Evolutionary conservation across 2,888 invertebrate genomes (phyloP).

Genomic region (Diadegma fenestrale): DNA sequence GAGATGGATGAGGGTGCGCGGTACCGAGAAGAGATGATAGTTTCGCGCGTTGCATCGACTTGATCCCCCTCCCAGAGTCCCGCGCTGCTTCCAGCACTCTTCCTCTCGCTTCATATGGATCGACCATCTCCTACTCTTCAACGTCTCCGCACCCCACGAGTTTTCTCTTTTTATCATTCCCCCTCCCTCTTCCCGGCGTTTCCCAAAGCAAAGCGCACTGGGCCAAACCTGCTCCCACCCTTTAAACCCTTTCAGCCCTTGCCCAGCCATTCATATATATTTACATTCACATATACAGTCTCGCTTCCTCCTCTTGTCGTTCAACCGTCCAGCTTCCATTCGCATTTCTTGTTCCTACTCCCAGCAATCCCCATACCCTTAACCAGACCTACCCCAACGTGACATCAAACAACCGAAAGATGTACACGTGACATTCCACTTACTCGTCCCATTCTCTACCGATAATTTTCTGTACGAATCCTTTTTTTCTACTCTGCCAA

Average conservation of each 20-base stretch:
- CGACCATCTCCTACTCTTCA: conserved; percentile 11
- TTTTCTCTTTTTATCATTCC: background rate
- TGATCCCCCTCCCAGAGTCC: conserved; percentile 21
- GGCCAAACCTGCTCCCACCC: conserved; percentile 1
- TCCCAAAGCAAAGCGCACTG: conserved; percentile 17
- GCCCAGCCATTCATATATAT: background rate
- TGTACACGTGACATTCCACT: conserved; percentile 25
- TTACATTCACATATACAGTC: background rate
- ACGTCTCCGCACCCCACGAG: too few species aligned
- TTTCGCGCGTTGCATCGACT: conserved; percentile 62
- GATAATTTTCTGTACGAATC: background rate
- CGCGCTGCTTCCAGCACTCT: conserved; percentile 41
- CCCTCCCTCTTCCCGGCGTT: conserved; percentile 11
- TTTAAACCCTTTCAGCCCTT: conserved; percentile 13
- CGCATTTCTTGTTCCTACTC: conserved; percentile 38
- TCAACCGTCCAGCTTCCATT: conserved; percentile 14
- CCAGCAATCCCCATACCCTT: conserved; percentile 2
- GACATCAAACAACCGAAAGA: conserved; percentile 6
- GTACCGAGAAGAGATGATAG: conserved; percentile 48
- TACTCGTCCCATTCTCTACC: conserved; percentile 18
- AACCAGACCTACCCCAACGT: conserved; percentile 13
- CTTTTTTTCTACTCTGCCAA: background rate
- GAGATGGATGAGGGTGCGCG: conserved; percentile 55
- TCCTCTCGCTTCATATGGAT: conserved; percentile 51
- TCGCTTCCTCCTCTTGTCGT: background rate